Percentiles rank a stretch among this genome's conserved stretches.
These are phyloP conservation scores for Sphecodes monilicornis DNA, from an alignment of 2,888 invertebrate genomes.

Conservation along the genomic window DNA sequence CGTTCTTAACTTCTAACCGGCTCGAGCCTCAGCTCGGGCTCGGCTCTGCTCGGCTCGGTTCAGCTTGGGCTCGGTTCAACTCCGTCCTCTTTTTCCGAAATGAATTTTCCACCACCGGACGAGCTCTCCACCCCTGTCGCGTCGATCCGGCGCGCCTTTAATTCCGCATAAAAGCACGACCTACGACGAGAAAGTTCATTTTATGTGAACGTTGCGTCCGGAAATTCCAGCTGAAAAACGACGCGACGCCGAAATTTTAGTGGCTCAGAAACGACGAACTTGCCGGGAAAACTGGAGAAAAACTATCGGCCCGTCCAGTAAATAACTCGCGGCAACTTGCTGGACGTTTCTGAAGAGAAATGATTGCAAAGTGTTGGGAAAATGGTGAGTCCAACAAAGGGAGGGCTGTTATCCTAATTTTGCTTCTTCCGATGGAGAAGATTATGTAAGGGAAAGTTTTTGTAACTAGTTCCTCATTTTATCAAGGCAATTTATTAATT, in stretches of 20 bases:
- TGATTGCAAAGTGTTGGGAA: not conserved
- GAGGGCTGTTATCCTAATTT: not conserved
- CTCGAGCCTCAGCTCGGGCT: slow-evolving; percentile 33
- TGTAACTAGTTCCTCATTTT: not conserved
- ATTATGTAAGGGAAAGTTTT: not conserved
- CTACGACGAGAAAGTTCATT: slow-evolving; percentile 11
- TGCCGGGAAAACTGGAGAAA: not conserved
- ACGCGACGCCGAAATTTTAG: slow-evolving; percentile 6
- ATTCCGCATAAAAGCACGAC: slow-evolving; percentile 19
- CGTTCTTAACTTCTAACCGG: slow-evolving; percentile 55
- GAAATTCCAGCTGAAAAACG: not conserved
- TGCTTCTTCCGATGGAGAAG: not conserved
- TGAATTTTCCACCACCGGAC: slow-evolving; percentile 57
- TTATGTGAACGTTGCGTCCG: not conserved
- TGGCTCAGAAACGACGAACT: not conserved
- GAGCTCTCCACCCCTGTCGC: not conserved
- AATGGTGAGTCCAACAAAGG: not conserved
- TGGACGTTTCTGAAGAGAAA: not conserved
- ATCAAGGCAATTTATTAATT: too few relatives aligned
- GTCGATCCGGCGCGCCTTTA: slow-evolving; percentile 30
- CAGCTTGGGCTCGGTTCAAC: not conserved
- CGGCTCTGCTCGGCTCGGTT: not conserved
- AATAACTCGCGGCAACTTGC: not conserved
- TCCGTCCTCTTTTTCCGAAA: slow-evolving; percentile 61
- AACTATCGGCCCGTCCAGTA: not conserved